Evolutionary conservation across 2,113 vertebrate genomes (phyloP).

Genomic region (Clinocottus analis): DNA sequence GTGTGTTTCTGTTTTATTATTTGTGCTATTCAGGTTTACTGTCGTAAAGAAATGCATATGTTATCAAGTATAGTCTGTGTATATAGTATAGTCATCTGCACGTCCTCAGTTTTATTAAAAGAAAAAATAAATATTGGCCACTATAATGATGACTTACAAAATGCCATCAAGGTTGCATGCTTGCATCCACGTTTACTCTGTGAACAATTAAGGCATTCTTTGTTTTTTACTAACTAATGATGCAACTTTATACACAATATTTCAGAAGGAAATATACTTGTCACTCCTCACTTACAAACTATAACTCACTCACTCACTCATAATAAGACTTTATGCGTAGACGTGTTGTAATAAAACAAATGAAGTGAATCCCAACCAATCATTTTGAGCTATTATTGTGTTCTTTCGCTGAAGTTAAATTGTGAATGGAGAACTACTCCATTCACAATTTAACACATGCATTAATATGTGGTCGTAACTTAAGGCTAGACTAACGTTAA

Average conservation of each 20-base stretch:
- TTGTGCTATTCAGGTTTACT: neutral
- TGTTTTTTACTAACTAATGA: neutral
- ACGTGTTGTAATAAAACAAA: neutral
- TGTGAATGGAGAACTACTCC: neutral
- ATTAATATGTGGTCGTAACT: too few relatives aligned
- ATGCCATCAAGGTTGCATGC: neutral
- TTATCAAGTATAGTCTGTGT: neutral
- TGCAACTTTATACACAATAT: neutral
- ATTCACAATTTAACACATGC: too few relatives aligned
- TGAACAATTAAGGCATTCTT: neutral
- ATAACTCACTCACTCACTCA: neutral
- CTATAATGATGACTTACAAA: neutral
- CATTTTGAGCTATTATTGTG: neutral
- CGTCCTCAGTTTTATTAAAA: neutral
- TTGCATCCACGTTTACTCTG: neutral
- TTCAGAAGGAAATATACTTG: neutral
- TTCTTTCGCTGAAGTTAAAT: neutral
- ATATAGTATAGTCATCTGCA: neutral
- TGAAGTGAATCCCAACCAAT: neutral
- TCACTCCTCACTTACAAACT: neutral
- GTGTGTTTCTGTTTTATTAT: neutral
- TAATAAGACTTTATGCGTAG: too few relatives aligned
- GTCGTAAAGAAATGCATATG: neutral
- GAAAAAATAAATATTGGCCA: neutral
- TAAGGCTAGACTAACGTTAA: too few relatives aligned